Evolutionary conservation across 53 echinoderm and acorn worm genomes (phyloP).

Genomic region (Paracentrotus lividus): DNA sequence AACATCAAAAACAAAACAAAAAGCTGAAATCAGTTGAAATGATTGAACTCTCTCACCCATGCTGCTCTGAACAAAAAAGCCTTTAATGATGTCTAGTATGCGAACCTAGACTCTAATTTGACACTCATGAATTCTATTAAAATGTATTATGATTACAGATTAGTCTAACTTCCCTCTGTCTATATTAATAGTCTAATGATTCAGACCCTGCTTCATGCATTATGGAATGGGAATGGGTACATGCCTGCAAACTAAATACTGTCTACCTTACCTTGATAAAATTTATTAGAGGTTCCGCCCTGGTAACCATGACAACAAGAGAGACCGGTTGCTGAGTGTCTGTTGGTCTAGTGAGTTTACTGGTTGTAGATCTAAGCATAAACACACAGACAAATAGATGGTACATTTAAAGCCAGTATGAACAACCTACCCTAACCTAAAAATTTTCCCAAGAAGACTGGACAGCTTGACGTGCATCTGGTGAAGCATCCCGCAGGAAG

Average conservation of each 20-base stretch:
- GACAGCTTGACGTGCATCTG: conserved; percentile 80
- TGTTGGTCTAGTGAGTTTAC: conserved; percentile 25
- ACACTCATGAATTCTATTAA: too few species aligned
- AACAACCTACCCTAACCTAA: too few species aligned
- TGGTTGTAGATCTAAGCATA: conserved; percentile 33
- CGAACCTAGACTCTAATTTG: too few species aligned
- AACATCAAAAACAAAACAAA: too few species aligned
- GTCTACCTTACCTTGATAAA: conserved; percentile 62
- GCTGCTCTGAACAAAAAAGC: not conserved
- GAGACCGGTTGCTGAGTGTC: conserved; percentile 54
- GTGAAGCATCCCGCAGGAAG: conserved; percentile 76
- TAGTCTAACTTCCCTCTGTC: too few species aligned
- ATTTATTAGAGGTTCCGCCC: conserved; percentile 60
- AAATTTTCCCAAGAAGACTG: conserved; percentile 74
- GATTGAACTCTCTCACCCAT: not conserved
- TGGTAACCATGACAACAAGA: conserved; percentile 67
- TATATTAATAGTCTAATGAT: too few species aligned
- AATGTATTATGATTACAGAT: too few species aligned
- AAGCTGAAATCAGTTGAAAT: too few species aligned
- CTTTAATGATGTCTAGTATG: not conserved
- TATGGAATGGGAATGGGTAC: too few species aligned
- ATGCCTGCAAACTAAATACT: too few species aligned
- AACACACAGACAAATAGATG: not conserved
- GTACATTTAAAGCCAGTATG: too few species aligned
- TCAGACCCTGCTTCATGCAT: too few species aligned